Percentiles rank a stretch among this genome's conserved stretches.
These are phyloP conservation scores for Rhingia campestris DNA, from an alignment of 2,888 invertebrate genomes.

Conservation along the genomic window DNA sequence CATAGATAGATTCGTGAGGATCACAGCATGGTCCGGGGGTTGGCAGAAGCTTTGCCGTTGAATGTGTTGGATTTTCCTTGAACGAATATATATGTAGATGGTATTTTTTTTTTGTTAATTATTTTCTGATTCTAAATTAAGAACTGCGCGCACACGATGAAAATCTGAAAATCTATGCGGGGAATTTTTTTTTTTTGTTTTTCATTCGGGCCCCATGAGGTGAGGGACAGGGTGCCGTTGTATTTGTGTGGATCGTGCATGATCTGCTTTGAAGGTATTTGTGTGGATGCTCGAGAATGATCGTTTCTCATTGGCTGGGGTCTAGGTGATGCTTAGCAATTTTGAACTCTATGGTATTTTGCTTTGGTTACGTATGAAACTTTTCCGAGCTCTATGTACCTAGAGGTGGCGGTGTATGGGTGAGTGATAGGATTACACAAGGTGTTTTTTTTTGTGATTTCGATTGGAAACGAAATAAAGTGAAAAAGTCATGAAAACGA, in stretches of 20 bases:
- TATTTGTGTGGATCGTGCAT: conserved; percentile 1
- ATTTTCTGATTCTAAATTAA: conserved; percentile 64
- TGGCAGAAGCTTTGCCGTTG: conserved; percentile 8
- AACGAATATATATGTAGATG: conserved; percentile 10
- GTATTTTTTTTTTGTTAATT: conserved; percentile 20
- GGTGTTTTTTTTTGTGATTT: conserved; percentile 54
- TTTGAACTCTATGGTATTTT: conserved; percentile 49
- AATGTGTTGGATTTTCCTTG: conserved; percentile 64
- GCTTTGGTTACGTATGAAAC: conserved; percentile 34
- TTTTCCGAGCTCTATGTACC: conserved; percentile 54
- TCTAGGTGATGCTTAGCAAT: conserved; percentile 46
- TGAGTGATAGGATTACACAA: conserved; percentile 73
- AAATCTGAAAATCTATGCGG: conserved; percentile 57
- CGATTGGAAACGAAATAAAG: conserved; percentile 35
- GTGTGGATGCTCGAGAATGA: conserved; percentile 49
- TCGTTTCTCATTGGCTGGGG: conserved; percentile 64
- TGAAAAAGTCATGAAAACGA: conserved; percentile 12
- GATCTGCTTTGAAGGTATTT: conserved; percentile 17
- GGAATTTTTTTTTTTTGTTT: conserved; percentile 61
- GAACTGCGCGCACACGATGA: conserved; percentile 54
- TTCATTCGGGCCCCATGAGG: conserved; percentile 34
- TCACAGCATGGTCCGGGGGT: conserved; percentile 14
- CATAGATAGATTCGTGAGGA: conserved; percentile 9
- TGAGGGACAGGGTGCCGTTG: conserved; percentile 45
- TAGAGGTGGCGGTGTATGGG: conserved; percentile 30